Conservation (phyloP, 2,888 invertebrate species). For the Aleiodes leptofemur region DNA sequence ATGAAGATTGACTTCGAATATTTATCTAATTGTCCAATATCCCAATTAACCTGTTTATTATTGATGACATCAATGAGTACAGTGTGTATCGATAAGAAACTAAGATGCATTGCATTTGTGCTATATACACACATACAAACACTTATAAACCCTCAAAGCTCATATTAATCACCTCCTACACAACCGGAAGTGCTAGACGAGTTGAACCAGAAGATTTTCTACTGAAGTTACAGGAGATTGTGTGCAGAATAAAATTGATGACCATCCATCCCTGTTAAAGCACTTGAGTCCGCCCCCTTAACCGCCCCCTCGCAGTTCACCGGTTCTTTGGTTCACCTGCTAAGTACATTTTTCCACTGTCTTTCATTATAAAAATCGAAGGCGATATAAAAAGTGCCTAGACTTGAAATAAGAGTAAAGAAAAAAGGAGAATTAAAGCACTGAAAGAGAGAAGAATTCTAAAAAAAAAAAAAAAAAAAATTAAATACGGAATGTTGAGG, state of each 20-base stretch:
- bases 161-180: slow-evolving; percentile 54
- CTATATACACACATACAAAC: slow-evolving; percentile 12
- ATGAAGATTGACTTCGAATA: no score
- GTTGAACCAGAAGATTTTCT: neutral
- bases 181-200: neutral
- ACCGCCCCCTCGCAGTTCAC: slow-evolving; percentile 4
- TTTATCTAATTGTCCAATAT: no score
- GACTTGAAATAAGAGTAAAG: neutral
- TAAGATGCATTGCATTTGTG: neutral
- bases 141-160: slow-evolving; percentile 3
- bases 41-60: neutral
- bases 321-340: slow-evolving; percentile 14
- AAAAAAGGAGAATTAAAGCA: neutral
- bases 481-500: slow-evolving; percentile 6
- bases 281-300: neutral
- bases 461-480: slow-evolving; percentile 42
- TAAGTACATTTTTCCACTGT: slow-evolving; percentile 47
- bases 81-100: slow-evolving; percentile 3
- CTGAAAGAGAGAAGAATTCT: neutral
- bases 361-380: slow-evolving; percentile 63
- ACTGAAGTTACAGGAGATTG: slow-evolving; percentile 50
- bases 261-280: slow-evolving; percentile 36
- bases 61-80: neutral
- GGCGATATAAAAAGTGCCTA: slow-evolving; percentile 6
- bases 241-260: slow-evolving; percentile 59